Conservation (phyloP, 2,888 invertebrate species). For the Dasypogon diadema region DNA sequence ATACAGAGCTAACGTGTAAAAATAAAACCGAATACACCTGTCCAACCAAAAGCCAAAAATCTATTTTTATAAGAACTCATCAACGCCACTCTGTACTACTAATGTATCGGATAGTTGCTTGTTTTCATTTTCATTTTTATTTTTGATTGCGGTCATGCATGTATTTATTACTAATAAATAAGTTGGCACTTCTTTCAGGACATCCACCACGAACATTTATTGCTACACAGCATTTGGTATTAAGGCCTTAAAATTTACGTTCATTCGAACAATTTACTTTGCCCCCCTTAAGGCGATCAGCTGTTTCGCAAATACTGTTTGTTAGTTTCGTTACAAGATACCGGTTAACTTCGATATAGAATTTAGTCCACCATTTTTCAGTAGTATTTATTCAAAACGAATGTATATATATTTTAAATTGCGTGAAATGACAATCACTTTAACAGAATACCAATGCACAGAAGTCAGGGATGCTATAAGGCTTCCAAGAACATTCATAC, state of each 20-base stretch:
- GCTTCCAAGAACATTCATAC: not conserved
- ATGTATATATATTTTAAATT: not conserved
- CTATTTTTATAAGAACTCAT: conserved; percentile 19
- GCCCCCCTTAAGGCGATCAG: conserved; percentile 2
- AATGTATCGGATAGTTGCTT: not conserved
- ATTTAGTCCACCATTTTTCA: not conserved
- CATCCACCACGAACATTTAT: conserved; percentile 3
- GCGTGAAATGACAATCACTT: too few species aligned
- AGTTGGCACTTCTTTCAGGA: conserved; percentile 25
- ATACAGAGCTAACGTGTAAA: conserved; percentile 12
- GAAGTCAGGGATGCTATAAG: not conserved
- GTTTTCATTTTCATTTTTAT: not conserved
- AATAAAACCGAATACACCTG: conserved; percentile 40
- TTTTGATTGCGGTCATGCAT: not conserved
- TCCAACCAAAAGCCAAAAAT: conserved; percentile 17
- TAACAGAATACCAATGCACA: not conserved
- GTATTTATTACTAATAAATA: conserved; percentile 1
- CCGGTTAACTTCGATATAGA: not conserved
- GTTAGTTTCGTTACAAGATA: not conserved
- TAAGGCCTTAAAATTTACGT: conserved; percentile 16
- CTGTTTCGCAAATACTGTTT: conserved; percentile 3
- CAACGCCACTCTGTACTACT: not conserved
- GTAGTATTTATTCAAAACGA: not conserved
- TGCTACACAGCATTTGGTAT: conserved; percentile 10
- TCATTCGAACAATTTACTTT: not conserved